phyloP scores from a whole-genome alignment of 1,140 invertebrate species.

The Sycobia sp. region DNA sequence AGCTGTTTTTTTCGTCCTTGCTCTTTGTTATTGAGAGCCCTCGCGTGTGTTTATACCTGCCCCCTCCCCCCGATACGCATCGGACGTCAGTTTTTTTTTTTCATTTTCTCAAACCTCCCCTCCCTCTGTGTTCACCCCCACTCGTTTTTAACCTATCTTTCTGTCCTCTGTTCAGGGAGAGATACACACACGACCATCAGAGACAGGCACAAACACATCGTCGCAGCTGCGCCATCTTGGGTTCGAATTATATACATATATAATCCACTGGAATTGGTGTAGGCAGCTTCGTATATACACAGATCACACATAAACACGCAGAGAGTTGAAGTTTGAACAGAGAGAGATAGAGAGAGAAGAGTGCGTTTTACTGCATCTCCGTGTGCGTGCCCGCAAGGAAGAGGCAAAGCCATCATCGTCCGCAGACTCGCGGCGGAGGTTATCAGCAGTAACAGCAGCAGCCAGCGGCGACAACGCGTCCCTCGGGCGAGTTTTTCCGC shows the following conservation, averaged over 20 bases:
- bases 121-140: not conserved
- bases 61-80: not conserved
- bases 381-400: no score
- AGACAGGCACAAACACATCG: slow-evolving; percentile 6
- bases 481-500: slow-evolving; percentile 29
- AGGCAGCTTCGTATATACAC: no score
- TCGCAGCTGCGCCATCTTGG: slow-evolving; percentile 12
- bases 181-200: no score
- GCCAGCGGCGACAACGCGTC: no score
- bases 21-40: not conserved
- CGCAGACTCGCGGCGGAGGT: not conserved
- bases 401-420: no score
- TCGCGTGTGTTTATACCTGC: not conserved
- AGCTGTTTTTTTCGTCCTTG: no score
- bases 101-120: no score
- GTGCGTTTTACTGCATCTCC: no score
- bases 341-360: no score
- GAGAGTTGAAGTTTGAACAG: no score
- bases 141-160: not conserved
- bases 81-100: not conserved
- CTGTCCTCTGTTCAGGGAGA: slow-evolving; percentile 9
- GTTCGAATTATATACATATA: no score
- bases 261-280: slow-evolving; percentile 9
- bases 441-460: not conserved
- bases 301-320: no score